Conservation (phyloP, 2,888 invertebrate genomes). For the Trissonchulus sp. region DNA sequence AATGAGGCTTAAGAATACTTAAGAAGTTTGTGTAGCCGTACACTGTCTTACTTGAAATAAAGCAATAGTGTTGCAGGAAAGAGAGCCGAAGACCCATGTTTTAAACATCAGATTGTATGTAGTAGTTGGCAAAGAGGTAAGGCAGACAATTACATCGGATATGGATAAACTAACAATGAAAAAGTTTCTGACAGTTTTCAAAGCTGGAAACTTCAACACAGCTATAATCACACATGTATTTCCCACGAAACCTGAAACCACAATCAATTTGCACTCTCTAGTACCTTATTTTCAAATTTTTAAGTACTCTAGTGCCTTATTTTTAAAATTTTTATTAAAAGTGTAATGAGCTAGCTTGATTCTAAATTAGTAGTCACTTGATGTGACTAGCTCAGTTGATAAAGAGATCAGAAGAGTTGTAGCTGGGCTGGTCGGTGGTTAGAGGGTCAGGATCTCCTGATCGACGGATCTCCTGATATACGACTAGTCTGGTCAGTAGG, state of each 20-base stretch:
- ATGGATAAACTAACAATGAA: neutral
- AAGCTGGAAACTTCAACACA: neutral
- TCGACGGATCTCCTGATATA: too few relatives aligned
- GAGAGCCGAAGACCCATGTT: neutral
- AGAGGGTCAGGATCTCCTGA: too few relatives aligned
- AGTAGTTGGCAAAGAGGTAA: neutral
- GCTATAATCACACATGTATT: neutral
- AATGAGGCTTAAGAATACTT: too few relatives aligned
- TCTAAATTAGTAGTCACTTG: too few relatives aligned
- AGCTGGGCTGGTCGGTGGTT: too few relatives aligned
- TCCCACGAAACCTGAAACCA: slow-evolving; percentile 13
- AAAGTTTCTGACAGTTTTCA: neutral
- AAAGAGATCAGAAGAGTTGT: too few relatives aligned
- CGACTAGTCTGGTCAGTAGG: too few relatives aligned
- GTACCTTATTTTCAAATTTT: neutral
- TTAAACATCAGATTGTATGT: neutral
- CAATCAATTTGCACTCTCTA: neutral
- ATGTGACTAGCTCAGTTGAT: too few relatives aligned
- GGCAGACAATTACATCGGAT: neutral
- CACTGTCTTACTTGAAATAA: neutral
- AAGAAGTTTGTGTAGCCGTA: too few relatives aligned
- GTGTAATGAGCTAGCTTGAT: too few relatives aligned
- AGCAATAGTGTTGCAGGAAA: neutral
- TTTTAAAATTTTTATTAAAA: too few relatives aligned
- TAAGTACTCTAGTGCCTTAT: too few relatives aligned